Conservation (phyloP, 2,888 invertebrate species). For the Dexiosoma caninum region DNA sequence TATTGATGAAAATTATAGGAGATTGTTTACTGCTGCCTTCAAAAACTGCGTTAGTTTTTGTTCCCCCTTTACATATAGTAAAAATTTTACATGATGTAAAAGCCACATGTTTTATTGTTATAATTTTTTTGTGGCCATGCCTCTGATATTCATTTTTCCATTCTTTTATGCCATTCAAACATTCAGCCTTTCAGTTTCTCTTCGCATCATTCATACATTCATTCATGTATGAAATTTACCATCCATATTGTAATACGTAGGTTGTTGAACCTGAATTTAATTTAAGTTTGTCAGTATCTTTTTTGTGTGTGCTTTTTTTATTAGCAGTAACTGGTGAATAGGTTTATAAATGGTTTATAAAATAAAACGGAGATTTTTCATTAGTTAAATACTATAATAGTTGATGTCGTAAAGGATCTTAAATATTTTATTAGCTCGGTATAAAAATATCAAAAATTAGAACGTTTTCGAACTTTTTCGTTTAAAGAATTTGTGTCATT, state of each 20-base stretch:
- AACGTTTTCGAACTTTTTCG: too few species aligned
- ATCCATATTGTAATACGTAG: conserved; percentile 19
- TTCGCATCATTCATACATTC: conserved; percentile 4
- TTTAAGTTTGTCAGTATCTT: conserved; percentile 5
- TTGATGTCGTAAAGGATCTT: neutral
- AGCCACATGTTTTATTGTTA: neutral
- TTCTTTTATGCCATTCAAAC: neutral
- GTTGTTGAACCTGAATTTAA: conserved; percentile 50
- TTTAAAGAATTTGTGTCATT: too few species aligned
- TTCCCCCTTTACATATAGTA: too few species aligned
- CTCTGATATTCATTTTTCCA: neutral
- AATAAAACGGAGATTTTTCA: neutral
- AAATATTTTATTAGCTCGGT: neutral
- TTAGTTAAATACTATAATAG: neutral
- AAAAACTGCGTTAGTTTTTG: too few species aligned
- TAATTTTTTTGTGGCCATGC: neutral
- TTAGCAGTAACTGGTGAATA: neutral
- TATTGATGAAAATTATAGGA: too few species aligned
- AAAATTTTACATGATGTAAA: too few species aligned
- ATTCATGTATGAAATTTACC: conserved; percentile 12
- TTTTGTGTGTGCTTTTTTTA: neutral
- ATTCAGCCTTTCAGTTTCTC: neutral
- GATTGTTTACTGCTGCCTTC: too few species aligned
- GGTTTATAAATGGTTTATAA: neutral
- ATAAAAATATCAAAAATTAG: neutral